Evolutionary conservation across 1,140 invertebrate genomes (phyloP).

Genomic region (Sinonovacula constricta): DNA sequence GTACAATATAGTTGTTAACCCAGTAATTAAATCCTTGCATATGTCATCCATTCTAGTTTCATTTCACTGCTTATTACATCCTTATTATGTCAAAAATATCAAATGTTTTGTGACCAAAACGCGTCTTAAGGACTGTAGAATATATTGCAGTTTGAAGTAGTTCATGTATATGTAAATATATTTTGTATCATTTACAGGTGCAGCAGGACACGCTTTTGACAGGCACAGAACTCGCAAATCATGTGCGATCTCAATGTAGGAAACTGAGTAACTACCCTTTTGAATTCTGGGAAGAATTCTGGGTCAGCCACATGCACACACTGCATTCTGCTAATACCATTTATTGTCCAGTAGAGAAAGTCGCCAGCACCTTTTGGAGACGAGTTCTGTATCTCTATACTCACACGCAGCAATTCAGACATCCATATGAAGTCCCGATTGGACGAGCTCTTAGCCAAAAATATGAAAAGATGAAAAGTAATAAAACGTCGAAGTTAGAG

Average conservation of each 20-base stretch:
- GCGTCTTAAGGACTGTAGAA: not conserved
- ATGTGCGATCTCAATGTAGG: not conserved
- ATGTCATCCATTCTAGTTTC: too few relatives aligned
- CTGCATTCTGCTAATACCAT: not conserved
- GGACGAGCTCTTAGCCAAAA: not conserved
- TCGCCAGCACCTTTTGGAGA: slow-evolving; percentile 33
- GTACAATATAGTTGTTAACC: too few relatives aligned
- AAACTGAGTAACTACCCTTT: not conserved
- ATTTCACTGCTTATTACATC: too few relatives aligned
- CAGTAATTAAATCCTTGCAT: too few relatives aligned
- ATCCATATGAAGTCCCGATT: slow-evolving; percentile 38
- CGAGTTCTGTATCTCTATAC: not conserved
- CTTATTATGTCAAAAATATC: too few relatives aligned
- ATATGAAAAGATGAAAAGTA: not conserved
- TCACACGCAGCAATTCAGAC: not conserved
- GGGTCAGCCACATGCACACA: slow-evolving; percentile 15
- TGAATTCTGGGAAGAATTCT: not conserved
- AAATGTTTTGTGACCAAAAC: not conserved
- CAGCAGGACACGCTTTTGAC: too few relatives aligned
- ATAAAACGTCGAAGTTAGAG: not conserved
- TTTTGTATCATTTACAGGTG: too few relatives aligned
- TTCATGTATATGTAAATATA: not conserved
- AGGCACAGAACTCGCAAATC: not conserved
- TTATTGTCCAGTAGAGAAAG: slow-evolving; percentile 39
- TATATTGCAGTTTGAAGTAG: not conserved